phyloP scores from a whole-genome alignment of 1,140 invertebrate species.

The Panagrolaimus sp. region DNA sequence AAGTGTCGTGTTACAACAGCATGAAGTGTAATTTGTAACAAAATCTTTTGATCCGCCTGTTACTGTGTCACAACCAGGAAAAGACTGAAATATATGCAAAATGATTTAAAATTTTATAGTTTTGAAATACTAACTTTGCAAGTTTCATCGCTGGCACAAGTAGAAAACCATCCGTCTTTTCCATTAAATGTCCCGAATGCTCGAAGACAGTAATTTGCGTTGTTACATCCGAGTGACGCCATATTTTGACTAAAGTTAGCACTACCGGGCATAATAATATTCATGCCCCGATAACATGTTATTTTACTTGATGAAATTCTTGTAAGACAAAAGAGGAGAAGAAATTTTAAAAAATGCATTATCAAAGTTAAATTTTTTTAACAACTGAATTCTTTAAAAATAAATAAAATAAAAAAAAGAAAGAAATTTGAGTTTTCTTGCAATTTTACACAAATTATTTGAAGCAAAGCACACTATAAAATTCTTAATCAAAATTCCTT shows the following conservation, averaged over 20 bases:
- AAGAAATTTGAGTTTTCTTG: too few relatives aligned
- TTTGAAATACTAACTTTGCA: neutral
- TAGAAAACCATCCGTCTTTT: constrained; percentile 10
- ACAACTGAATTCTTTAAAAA: too few relatives aligned
- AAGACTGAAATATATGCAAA: neutral
- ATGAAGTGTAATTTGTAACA: constrained; percentile 1
- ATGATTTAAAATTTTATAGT: neutral
- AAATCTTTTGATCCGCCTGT: neutral
- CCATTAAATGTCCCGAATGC: constrained; percentile 5
- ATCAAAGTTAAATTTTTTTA: too few relatives aligned
- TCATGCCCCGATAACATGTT: constrained; percentile 12
- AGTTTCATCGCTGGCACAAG: constrained; percentile 8
- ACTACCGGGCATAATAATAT: constrained; percentile 5
- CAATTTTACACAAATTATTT: too few relatives aligned
- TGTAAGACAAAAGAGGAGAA: too few relatives aligned
- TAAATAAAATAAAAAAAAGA: too few relatives aligned
- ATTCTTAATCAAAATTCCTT: too few relatives aligned
- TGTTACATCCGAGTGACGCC: constrained; percentile 3
- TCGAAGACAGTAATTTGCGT: neutral
- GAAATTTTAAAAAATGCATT: too few relatives aligned
- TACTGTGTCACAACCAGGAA: neutral
- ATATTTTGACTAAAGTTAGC: constrained; percentile 1
- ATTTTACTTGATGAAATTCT: too few relatives aligned
- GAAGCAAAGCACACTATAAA: too few relatives aligned
- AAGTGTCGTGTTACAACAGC: neutral